A percentile compares a stretch with the other conserved stretches of the same genome.
phyloP scores from a whole-genome alignment of 1,140 invertebrate species.

The Eupeodes corollae region DNA sequence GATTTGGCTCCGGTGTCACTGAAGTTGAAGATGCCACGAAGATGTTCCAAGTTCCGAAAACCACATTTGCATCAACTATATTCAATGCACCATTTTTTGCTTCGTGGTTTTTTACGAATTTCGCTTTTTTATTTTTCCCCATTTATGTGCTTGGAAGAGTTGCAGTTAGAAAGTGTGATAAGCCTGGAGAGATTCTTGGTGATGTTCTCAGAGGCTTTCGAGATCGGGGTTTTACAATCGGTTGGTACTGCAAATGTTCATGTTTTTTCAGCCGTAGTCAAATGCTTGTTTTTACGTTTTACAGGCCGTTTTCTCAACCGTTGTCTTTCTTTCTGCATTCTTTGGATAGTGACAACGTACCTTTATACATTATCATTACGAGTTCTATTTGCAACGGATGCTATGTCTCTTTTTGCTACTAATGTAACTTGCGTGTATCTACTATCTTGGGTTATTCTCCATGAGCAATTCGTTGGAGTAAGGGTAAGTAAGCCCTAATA shows the following conservation, averaged over 20 bases:
- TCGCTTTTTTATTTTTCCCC: conserved; percentile 82
- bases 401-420: conserved; percentile 83
- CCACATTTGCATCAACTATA: conserved; percentile 20
- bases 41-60: conserved; percentile 27
- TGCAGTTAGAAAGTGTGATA: conserved; percentile 58
- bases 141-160: conserved; percentile 67
- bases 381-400: conserved; percentile 79
- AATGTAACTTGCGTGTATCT: conserved; percentile 89
- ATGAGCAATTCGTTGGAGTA: conserved; percentile 91
- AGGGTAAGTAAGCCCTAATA: conserved; percentile 53
- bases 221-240: conserved; percentile 75
- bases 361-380: conserved; percentile 78
- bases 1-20: conserved; percentile 34
- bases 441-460: conserved; percentile 89
- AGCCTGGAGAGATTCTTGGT: conserved; percentile 58
- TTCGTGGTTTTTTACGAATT: conserved; percentile 91
- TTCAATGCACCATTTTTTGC: conserved; percentile 83
- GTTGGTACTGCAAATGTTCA: conserved; percentile 37
- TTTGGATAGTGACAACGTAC: conserved; percentile 89
- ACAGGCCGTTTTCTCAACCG: conserved; percentile 71
- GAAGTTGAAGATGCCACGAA: conserved; percentile 34
- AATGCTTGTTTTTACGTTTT: neutral
- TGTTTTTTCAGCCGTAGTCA: neutral
- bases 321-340: conserved; percentile 73
- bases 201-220: conserved; percentile 72